Evolutionary conservation across 2,797 vertebrate genomes (phyloP).

Genomic region (Rhabdomys pumilio): DNA sequence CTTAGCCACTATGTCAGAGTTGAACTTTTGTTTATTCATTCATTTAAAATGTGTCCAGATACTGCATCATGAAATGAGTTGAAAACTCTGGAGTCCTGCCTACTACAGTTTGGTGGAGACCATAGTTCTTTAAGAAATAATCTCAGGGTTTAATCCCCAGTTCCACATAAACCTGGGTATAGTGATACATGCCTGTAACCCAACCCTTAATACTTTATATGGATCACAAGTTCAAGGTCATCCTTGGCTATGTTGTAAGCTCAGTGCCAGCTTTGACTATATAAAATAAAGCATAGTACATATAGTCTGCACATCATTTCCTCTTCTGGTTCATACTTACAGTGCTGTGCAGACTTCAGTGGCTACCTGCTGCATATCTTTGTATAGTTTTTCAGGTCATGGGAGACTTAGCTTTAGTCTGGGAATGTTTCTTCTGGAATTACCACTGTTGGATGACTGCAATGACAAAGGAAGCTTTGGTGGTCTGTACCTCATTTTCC

Average conservation of each 20-base stretch:
- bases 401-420: background rate
- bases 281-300: background rate
- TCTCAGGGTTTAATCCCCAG: background rate
- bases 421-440: background rate
- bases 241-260: background rate
- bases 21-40: slow-evolving; percentile 16
- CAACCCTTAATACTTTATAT: background rate
- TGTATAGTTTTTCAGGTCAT: background rate
- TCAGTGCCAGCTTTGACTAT: background rate
- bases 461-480: background rate
- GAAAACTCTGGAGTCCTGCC: background rate
- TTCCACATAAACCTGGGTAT: background rate
- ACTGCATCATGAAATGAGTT: background rate
- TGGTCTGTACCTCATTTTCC: background rate
- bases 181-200: background rate
- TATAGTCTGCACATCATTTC: background rate
- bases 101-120: background rate
- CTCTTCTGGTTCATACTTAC: background rate
- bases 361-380: background rate
- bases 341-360: background rate
- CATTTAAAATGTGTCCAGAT: background rate
- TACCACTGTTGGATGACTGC: background rate
- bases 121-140: background rate
- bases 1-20: background rate
- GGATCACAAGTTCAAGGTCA: background rate